Evolutionary conservation across 2,888 invertebrate genomes (phyloP).

Genomic region (Pollenia amentaria): DNA sequence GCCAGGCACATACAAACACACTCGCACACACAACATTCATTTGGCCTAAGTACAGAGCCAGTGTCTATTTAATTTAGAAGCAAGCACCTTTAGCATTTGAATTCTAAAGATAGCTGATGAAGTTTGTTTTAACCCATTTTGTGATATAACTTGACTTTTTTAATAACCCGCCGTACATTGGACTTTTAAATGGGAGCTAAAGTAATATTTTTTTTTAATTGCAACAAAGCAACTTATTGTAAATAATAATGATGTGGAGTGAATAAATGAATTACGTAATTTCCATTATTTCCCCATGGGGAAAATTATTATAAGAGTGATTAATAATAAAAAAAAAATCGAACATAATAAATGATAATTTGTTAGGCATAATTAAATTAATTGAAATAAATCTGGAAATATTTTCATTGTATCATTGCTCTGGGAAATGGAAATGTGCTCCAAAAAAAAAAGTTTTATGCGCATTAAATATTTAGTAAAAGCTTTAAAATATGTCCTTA

Average conservation of each 20-base stretch:
- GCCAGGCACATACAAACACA: not conserved
- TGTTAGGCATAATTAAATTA: too few relatives aligned
- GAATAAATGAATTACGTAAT: constrained; percentile 36
- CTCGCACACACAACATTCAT: not conserved
- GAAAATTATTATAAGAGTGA: constrained; percentile 18
- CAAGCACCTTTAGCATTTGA: constrained; percentile 68
- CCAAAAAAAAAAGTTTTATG: too few relatives aligned
- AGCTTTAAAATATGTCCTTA: too few relatives aligned
- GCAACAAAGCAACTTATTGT: not conserved
- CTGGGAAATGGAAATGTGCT: not conserved
- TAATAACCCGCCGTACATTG: constrained; percentile 24
- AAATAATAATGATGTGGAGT: constrained; percentile 11
- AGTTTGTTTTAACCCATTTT: constrained; percentile 48
- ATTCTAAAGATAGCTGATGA: constrained; percentile 22
- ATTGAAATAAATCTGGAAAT: not conserved
- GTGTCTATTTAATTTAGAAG: constrained; percentile 56
- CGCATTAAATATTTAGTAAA: too few relatives aligned
- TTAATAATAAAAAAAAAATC: constrained; percentile 11
- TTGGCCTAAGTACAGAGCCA: constrained; percentile 7
- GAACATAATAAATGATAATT: constrained; percentile 4
- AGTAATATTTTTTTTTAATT: constrained; percentile 31
- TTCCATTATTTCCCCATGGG: constrained; percentile 6
- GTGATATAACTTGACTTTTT: constrained; percentile 48
- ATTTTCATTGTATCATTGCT: not conserved
- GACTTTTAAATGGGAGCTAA: constrained; percentile 49